Evolutionary conservation across 2,888 invertebrate species (phyloP), one percentile per base, ranked within the genome.

Genomic region (Biston stratarius): DNA sequence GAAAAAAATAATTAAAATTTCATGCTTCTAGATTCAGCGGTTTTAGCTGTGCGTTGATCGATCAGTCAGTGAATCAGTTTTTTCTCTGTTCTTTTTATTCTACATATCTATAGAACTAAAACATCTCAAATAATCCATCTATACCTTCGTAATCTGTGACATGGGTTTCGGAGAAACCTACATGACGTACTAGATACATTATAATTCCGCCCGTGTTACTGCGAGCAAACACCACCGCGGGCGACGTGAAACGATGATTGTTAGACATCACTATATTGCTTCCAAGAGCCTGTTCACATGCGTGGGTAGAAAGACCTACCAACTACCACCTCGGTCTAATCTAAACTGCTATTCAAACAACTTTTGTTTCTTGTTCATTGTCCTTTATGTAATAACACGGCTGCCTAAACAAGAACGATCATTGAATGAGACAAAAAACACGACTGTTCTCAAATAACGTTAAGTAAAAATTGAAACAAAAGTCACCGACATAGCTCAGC

Each of bases 171-270:
- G 33, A 62, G 33, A 40, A 33, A 42, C 42, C 45, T 45, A 49
- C 42, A 38, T n/a, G 11, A 49, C 6, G 14, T 15, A 49, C 44
- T 49, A 11, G 49, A 49, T 61, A 55, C 56, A 65, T 65, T 65
- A 65, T 49, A 42, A 65, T 65, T 65, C 65, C 15, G 44, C 7
- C 49, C 65, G 65, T 61, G 65, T 61, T 61, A 65, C 56, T 6
- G 56, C 14, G 45, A 56, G 45, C 61, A 49, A 65, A 56, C 53
- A 64, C 49, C 9, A 59, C 64, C 45, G 45, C 49, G 10, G 51
- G 61, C 44, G 56, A 44, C 42, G 51, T 53, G 52, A 64, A 48
- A n/a, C 53, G 36, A 60, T 55, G 64, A 55, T 53, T 15, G 64
- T 53, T 64, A 64, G 64, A 60, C 55, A 64, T 40, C 59, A 34